Conservation (phyloP, 1,140 invertebrate genomes). For the Ips typographus region DNA sequence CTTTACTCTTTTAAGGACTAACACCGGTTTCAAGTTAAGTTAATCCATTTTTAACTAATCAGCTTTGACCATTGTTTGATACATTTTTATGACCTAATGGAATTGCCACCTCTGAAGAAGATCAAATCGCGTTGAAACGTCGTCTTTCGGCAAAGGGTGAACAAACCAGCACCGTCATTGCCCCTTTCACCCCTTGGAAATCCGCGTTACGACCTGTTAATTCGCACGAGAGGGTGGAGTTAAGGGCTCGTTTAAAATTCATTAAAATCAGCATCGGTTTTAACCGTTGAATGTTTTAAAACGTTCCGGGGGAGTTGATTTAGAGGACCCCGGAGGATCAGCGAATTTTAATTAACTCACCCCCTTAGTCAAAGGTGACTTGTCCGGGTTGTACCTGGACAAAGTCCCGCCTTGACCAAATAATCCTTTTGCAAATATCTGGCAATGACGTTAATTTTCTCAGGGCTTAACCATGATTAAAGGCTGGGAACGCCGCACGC, state of each 20-base stretch:
- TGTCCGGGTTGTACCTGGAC: not conserved
- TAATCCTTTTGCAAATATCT: constrained; percentile 3
- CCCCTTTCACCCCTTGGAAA: constrained; percentile 13
- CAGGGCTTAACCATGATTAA: constrained; percentile 1
- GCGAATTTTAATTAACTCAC: constrained; percentile 1
- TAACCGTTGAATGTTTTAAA: constrained; percentile 19
- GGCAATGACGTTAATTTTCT: not conserved
- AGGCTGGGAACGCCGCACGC: not conserved
- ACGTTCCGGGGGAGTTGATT: not conserved
- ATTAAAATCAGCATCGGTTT: constrained; percentile 29
- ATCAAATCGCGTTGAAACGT: no score
- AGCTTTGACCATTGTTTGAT: no score
- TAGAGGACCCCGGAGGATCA: not conserved
- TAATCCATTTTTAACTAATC: no score
- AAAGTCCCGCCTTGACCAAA: constrained; percentile 1
- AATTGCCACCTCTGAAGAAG: no score
- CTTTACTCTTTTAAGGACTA: no score
- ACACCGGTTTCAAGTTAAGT: no score
- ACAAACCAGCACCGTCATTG: no score
- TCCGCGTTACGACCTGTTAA: constrained; percentile 26
- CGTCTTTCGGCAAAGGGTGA: no score
- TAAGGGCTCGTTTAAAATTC: constrained; percentile 26
- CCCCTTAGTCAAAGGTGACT: not conserved
- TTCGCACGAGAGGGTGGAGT: constrained; percentile 24
- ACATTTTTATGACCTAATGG: no score